phyloP scores from a whole-genome alignment of 2,113 vertebrate genomes.

The Plectropomus leopardus region DNA sequence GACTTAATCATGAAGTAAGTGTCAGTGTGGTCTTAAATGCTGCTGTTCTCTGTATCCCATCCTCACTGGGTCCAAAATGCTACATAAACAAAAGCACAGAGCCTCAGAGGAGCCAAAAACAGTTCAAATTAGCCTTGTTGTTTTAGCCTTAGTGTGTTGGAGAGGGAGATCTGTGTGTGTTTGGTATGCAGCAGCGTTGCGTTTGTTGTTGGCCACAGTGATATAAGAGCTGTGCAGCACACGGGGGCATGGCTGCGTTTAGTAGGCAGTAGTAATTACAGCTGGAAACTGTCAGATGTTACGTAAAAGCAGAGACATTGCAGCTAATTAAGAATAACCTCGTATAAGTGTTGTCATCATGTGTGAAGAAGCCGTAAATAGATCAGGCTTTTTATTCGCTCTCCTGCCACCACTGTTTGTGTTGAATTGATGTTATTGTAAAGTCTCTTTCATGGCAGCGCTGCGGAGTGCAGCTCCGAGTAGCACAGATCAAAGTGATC shows the following conservation, averaged over 20 bases:
- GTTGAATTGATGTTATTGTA: slow-evolving; percentile 73
- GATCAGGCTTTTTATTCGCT: slow-evolving; percentile 29
- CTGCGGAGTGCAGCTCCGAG: slow-evolving; percentile 27
- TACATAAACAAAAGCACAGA: background rate
- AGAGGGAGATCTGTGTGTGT: background rate
- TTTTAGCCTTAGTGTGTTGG: background rate
- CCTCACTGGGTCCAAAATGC: background rate
- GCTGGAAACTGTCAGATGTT: slow-evolving; percentile 50
- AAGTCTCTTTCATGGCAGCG: slow-evolving; percentile 69
- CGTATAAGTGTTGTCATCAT: slow-evolving; percentile 41
- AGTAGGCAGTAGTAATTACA: slow-evolving; percentile 44
- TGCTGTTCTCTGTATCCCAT: background rate
- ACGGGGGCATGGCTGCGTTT: slow-evolving; percentile 14
- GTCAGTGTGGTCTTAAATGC: slow-evolving; percentile 4
- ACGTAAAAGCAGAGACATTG: slow-evolving; percentile 42
- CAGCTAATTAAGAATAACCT: slow-evolving; percentile 57
- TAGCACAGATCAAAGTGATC: slow-evolving; percentile 59
- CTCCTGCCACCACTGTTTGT: slow-evolving; percentile 52
- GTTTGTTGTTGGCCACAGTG: slow-evolving; percentile 34
- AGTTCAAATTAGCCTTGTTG: background rate
- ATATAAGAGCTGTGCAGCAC: slow-evolving; percentile 37
- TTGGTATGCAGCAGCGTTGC: slow-evolving; percentile 30
- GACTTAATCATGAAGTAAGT: slow-evolving; percentile 9
- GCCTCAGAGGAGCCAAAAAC: background rate
- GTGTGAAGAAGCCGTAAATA: slow-evolving; percentile 49